phyloP scores from a whole-genome alignment of 1,140 invertebrate species.

The Delia radicum region DNA sequence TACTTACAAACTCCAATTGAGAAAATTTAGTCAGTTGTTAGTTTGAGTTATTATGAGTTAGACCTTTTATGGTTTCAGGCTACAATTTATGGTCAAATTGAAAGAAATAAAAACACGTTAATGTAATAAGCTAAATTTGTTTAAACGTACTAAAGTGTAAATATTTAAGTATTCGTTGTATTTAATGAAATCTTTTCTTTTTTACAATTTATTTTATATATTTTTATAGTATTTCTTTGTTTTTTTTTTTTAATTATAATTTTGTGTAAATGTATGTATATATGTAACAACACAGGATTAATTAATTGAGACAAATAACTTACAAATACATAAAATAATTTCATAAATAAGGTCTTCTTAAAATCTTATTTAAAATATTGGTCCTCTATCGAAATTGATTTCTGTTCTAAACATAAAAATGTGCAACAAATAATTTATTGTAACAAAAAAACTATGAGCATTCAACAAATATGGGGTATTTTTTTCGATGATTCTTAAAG shows the following conservation, averaged over 20 bases:
- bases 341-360: not conserved
- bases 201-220: not conserved
- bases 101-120: not conserved
- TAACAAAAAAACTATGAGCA: not conserved
- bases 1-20: no score
- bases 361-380: slow-evolving; percentile 7
- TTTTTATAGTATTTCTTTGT: not conserved
- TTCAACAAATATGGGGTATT: not conserved
- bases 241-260: no score
- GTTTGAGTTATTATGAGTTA: no score
- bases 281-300: not conserved
- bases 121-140: not conserved
- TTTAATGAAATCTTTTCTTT: slow-evolving; percentile 2
- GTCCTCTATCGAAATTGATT: not conserved
- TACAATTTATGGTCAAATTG: no score
- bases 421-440: not conserved
- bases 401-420: not conserved
- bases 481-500: no score
- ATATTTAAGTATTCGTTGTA: slow-evolving; percentile 15
- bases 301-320: not conserved
- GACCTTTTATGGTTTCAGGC: no score
- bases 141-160: not conserved
- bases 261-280: not conserved
- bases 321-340: not conserved
- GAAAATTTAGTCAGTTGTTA: no score